A percentile compares a stretch with the other conserved stretches of the same genome.
Conservation (phyloP, 2,797 vertebrate species). For the Gadopsis bispinosus region DNA sequence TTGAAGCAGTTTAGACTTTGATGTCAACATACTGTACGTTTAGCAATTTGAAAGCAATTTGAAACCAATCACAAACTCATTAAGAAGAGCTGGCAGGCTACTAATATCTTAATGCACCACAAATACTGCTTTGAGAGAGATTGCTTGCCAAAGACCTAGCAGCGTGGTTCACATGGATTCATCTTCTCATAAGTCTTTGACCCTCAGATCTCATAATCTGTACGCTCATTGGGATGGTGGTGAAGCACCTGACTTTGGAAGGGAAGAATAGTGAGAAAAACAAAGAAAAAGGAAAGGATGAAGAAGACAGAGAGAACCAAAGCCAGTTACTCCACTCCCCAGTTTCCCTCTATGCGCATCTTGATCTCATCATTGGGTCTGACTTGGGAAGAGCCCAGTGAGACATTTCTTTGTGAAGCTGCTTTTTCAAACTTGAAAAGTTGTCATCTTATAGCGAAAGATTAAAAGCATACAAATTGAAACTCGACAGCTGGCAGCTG, state of each 20-base stretch:
- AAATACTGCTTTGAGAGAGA: conserved; percentile 4
- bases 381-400: conserved; percentile 19
- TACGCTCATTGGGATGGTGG: conserved; percentile 75
- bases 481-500: conserved; percentile 17
- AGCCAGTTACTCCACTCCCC: conserved; percentile 58
- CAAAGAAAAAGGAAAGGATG: not conserved
- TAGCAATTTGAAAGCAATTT: conserved; percentile 28
- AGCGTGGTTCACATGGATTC: conserved; percentile 10
- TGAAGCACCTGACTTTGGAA: conserved; percentile 60
- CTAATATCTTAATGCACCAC: not conserved
- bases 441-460: conserved; percentile 19
- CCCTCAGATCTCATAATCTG: conserved; percentile 86
- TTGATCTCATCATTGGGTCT: conserved; percentile 80
- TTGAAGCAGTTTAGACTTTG: conserved; percentile 35
- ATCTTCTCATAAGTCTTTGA: conserved; percentile 30
- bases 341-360: conserved; percentile 79
- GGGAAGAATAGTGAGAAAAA: conserved; percentile 16
- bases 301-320: conserved; percentile 57
- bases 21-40: conserved; percentile 1
- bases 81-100: conserved; percentile 18
- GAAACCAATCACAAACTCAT: conserved; percentile 45
- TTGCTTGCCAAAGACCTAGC: not conserved
- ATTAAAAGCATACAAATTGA: conserved; percentile 2
- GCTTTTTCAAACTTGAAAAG: conserved; percentile 31
- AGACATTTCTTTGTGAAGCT: conserved; percentile 31